Conservation (phyloP, 2,888 invertebrate species). For the Caenorhabditis becei region DNA sequence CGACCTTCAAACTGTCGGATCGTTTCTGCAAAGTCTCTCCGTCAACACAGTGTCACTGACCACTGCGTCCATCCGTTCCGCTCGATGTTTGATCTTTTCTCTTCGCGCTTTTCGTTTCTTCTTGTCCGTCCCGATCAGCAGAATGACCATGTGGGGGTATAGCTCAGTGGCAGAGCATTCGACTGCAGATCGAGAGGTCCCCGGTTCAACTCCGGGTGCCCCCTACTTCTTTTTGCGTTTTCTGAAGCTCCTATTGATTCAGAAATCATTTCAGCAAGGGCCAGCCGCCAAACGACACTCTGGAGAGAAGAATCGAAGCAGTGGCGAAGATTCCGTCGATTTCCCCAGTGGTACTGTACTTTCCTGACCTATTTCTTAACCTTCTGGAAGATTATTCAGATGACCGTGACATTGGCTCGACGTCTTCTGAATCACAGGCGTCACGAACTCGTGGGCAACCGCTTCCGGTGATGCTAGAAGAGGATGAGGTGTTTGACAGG, state of each 20-base stretch:
- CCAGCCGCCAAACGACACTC: conserved; percentile 41
- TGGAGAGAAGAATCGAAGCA: conserved; percentile 16
- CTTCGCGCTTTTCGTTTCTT: too few species aligned
- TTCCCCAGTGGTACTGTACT: conserved; percentile 13
- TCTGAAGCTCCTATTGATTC: neutral
- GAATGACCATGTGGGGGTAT: conserved; percentile 68
- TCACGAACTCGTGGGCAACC: conserved; percentile 30
- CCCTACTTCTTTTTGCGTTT: conserved; percentile 61
- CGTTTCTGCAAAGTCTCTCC: too few species aligned
- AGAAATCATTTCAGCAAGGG: conserved; percentile 23
- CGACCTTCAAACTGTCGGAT: too few species aligned
- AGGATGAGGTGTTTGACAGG: conserved; percentile 34
- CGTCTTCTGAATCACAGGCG: conserved; percentile 22
- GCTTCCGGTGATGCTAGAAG: conserved; percentile 56
- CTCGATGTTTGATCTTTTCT: neutral
- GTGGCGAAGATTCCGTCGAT: conserved; percentile 18
- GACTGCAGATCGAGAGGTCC: conserved; percentile 81
- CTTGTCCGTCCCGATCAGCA: too few species aligned
- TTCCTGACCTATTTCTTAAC: neutral
- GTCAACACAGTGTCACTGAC: too few species aligned
- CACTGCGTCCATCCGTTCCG: neutral
- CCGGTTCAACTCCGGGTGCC: conserved; percentile 79
- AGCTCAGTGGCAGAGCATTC: conserved; percentile 81
- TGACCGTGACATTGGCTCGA: conserved; percentile 19
- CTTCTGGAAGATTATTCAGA: conserved; percentile 18